phyloP scores from a whole-genome alignment of 2,888 invertebrate species.

The Auanema freiburgensis region DNA sequence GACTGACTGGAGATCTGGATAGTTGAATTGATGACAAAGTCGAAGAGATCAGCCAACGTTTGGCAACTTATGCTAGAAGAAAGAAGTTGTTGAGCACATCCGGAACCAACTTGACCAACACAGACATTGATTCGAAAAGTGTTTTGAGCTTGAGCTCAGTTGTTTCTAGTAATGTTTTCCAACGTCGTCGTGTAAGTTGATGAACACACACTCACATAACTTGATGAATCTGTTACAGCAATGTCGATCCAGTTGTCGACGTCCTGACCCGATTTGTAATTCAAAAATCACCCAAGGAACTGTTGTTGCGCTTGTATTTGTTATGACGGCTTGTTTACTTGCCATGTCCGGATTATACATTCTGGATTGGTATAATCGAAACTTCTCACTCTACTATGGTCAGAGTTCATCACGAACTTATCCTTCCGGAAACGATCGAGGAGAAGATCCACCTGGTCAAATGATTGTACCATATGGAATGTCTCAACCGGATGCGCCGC shows the following conservation, averaged over 20 bases:
- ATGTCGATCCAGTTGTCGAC: constrained; percentile 33
- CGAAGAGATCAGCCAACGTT: constrained; percentile 45
- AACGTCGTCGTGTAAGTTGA: too few relatives aligned
- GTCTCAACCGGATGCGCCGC: constrained; percentile 38
- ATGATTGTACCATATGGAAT: constrained; percentile 22
- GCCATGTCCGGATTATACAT: constrained; percentile 91
- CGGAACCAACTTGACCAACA: constrained; percentile 27
- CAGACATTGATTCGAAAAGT: constrained; percentile 30
- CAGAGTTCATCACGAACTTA: not conserved
- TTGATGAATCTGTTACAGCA: constrained; percentile 4
- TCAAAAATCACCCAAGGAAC: constrained; percentile 87
- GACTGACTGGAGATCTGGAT: constrained; percentile 90
- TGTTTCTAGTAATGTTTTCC: constrained; percentile 2
- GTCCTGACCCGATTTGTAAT: constrained; percentile 72
- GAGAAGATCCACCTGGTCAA: constrained; percentile 11
- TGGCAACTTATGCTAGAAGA: constrained; percentile 33
- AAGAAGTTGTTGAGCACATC: constrained; percentile 39
- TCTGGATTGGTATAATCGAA: constrained; percentile 79
- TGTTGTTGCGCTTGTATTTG: constrained; percentile 84
- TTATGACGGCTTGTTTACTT: constrained; percentile 91
- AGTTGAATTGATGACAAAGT: constrained; percentile 91
- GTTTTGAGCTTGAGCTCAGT: constrained; percentile 21
- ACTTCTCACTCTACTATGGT: constrained; percentile 37
- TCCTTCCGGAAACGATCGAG: not conserved
- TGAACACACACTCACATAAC: too few relatives aligned